Evolutionary conservation across 2,113 vertebrate species (phyloP).

Genomic region (Spea multiplicata): DNA sequence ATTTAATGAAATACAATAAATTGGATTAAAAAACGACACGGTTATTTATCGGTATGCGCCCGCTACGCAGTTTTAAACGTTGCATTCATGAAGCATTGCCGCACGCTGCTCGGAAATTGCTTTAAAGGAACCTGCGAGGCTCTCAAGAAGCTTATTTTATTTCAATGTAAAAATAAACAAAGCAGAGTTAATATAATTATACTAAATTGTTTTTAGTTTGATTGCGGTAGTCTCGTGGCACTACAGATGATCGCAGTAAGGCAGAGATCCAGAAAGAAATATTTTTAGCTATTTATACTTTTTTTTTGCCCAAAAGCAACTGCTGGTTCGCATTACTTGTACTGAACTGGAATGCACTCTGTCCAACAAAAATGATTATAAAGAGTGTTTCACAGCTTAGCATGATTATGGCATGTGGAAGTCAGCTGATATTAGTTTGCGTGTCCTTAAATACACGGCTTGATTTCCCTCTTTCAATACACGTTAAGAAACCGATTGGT

Average conservation of each 20-base stretch:
- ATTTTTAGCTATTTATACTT: not conserved
- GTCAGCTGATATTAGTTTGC: not conserved
- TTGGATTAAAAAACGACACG: too few species aligned
- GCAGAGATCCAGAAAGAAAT: conserved; percentile 8
- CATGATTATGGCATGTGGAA: not conserved
- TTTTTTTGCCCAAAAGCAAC: conserved; percentile 36
- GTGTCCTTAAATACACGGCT: not conserved
- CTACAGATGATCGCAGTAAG: not conserved
- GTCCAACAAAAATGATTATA: conserved; percentile 18
- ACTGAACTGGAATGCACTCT: conserved; percentile 12
- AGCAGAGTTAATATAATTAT: not conserved
- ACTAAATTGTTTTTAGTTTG: conserved; percentile 5
- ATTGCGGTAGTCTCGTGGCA: not conserved
- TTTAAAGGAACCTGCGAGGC: not conserved
- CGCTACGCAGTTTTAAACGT: too few species aligned
- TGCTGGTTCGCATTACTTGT: conserved; percentile 51
- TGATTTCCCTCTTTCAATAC: not conserved
- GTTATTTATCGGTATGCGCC: too few species aligned
- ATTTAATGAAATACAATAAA: too few species aligned
- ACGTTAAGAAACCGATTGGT: too few species aligned
- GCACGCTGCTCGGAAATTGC: too few species aligned
- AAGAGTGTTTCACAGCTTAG: conserved; percentile 3
- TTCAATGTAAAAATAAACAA: conserved; percentile 7
- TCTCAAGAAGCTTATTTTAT: not conserved
- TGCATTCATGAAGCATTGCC: too few species aligned